Conservation (phyloP, 2,797 vertebrate species). For the Capromys pilorides region DNA sequence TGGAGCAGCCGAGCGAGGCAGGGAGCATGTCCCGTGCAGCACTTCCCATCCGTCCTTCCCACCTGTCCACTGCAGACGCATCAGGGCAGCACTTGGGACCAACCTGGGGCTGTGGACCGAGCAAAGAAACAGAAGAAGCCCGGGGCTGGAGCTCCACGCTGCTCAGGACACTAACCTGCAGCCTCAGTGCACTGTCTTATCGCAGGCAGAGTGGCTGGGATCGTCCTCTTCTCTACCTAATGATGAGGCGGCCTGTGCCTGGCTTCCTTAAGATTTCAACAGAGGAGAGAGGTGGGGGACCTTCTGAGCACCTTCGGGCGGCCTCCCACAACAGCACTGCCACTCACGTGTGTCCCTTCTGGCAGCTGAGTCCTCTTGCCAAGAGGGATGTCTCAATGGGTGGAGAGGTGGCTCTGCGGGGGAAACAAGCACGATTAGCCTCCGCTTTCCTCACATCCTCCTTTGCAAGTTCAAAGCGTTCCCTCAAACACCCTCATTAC, state of each 20-base stretch:
- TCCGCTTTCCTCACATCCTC: background rate
- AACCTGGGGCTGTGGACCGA: background rate
- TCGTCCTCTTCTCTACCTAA: background rate
- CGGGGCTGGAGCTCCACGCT: background rate
- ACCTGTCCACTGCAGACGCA: no score
- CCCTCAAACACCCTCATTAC: background rate
- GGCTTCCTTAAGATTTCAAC: background rate
- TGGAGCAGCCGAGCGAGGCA: background rate
- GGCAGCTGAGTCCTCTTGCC: no score
- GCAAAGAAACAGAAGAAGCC: background rate
- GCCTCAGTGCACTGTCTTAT: background rate
- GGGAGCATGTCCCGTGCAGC: fast-evolving
- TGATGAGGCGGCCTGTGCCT: no score
- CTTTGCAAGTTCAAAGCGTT: background rate
- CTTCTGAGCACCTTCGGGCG: background rate
- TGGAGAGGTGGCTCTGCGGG: fast-evolving
- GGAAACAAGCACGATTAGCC: background rate
- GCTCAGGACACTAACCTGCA: background rate
- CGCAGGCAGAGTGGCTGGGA: background rate
- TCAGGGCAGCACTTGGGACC: background rate
- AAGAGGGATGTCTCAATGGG: background rate
- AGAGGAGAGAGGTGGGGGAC: background rate
- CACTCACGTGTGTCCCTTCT: fast-evolving
- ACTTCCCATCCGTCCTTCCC: background rate
- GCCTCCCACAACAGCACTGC: fast-evolving